These are phyloP conservation scores for Xylocampa areola DNA, from an alignment of 2,888 invertebrate genomes.

Conservation along the genomic window DNA sequence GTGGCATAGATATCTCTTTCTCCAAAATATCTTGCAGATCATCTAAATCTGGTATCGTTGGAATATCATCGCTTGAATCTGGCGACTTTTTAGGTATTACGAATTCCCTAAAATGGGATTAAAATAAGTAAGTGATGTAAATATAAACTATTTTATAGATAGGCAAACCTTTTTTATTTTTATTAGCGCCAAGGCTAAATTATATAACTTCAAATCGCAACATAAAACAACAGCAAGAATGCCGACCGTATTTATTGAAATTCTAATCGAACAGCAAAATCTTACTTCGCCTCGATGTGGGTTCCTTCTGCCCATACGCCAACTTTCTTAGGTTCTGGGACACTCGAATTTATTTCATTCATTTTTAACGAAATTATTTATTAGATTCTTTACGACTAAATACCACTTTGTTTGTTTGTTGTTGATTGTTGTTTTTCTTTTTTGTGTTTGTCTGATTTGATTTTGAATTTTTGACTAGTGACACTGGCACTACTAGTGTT, in stretches of 20 bases:
- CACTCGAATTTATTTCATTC: slow-evolving; percentile 73
- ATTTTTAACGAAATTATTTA: slow-evolving; percentile 52
- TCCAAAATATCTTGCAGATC: slow-evolving; percentile 85
- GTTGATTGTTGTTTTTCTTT: slow-evolving; percentile 1
- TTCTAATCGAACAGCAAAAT: neutral
- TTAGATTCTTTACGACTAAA: slow-evolving; percentile 57
- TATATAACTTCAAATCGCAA: too few relatives aligned
- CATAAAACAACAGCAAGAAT: too few relatives aligned
- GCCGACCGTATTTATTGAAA: neutral
- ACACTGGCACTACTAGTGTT: too few relatives aligned
- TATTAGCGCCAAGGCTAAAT: too few relatives aligned
- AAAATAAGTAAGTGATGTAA: too few relatives aligned
- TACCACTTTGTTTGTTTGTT: slow-evolving; percentile 4
- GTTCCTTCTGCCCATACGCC: slow-evolving; percentile 87
- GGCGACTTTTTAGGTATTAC: slow-evolving; percentile 83
- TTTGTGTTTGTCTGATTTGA: too few relatives aligned
- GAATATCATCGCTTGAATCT: slow-evolving; percentile 85
- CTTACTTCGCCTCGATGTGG: slow-evolving; percentile 82
- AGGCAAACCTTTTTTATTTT: too few relatives aligned
- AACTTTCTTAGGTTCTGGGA: slow-evolving; percentile 82
- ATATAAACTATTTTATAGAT: too few relatives aligned
- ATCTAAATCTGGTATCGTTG: slow-evolving; percentile 86
- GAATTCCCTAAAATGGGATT: slow-evolving; percentile 77
- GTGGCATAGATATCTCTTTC: slow-evolving; percentile 81
- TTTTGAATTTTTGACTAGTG: too few relatives aligned